Conservation (phyloP, 2,113 vertebrate species). For the Podilymbus podiceps region DNA sequence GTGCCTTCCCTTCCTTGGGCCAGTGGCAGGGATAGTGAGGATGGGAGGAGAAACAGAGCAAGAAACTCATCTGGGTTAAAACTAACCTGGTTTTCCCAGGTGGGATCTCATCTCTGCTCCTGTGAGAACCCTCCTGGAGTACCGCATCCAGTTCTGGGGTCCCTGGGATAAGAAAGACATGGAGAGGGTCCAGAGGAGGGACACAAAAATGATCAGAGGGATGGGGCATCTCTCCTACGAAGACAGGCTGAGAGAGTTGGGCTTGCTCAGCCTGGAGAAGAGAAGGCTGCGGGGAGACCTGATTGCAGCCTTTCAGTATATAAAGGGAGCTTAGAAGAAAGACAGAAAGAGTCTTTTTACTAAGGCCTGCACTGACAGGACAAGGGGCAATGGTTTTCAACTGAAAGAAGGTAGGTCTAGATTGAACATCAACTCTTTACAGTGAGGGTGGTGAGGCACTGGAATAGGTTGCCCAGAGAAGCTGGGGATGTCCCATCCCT, state of each 20-base stretch:
- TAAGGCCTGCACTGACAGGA: neutral
- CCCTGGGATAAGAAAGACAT: neutral
- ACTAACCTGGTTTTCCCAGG: neutral
- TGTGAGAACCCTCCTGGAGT: neutral
- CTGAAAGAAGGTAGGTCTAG: neutral
- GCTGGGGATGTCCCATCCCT: neutral
- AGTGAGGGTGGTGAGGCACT: neutral
- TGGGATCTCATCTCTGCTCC: neutral
- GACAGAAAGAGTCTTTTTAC: neutral
- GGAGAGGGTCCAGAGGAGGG: neutral
- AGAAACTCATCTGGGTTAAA: neutral
- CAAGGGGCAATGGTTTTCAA: neutral
- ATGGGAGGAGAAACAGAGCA: neutral
- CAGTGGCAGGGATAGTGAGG: fast-evolving
- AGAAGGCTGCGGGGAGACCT: neutral
- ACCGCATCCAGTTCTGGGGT: neutral
- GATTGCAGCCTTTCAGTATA: neutral
- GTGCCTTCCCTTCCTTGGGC: neutral
- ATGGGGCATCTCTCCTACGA: neutral
- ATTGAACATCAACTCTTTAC: neutral
- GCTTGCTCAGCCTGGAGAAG: neutral
- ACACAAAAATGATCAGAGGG: neutral
- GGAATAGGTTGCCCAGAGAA: neutral
- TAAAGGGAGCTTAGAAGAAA: neutral
- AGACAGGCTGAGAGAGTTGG: neutral